phyloP scores from a whole-genome alignment of 2,888 invertebrate genomes.

The Griposia aprilina region DNA sequence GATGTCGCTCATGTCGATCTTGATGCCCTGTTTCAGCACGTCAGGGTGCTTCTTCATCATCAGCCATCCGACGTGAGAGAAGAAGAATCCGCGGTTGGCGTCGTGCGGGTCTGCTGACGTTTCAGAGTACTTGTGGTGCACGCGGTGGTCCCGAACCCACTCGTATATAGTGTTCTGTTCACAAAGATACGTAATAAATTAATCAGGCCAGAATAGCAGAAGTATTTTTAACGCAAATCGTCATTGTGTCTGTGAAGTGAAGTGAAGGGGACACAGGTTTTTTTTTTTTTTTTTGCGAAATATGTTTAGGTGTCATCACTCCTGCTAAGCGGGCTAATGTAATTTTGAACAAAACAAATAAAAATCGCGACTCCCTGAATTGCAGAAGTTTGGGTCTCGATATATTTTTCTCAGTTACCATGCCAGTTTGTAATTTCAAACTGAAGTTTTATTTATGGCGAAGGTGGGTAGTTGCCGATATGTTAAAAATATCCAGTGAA shows the following conservation, averaged over 20 bases:
- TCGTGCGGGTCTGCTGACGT: slow-evolving; percentile 96
- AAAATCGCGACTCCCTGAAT: neutral
- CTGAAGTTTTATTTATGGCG: neutral
- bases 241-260: neutral
- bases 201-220: neutral
- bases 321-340: neutral
- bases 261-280: neutral
- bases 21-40: slow-evolving; percentile 93
- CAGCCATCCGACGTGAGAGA: slow-evolving; percentile 98
- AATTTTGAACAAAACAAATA: slow-evolving; percentile 11
- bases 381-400: neutral
- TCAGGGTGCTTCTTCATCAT: slow-evolving; percentile 97
- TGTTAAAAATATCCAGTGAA: neutral
- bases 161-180: slow-evolving; percentile 92
- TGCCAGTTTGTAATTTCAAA: neutral
- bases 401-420: neutral
- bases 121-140: slow-evolving; percentile 94
- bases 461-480: neutral
- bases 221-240: neutral
- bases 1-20: slow-evolving; percentile 96
- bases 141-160: slow-evolving; percentile 94
- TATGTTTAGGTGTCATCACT: neutral
- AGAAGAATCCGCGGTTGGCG: slow-evolving; percentile 96
- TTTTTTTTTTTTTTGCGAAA: neutral
- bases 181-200: slow-evolving; percentile 12